Base-by-base conservation (phyloP, 1,140 invertebrate species). In the Drosophila yakuba region DNA sequence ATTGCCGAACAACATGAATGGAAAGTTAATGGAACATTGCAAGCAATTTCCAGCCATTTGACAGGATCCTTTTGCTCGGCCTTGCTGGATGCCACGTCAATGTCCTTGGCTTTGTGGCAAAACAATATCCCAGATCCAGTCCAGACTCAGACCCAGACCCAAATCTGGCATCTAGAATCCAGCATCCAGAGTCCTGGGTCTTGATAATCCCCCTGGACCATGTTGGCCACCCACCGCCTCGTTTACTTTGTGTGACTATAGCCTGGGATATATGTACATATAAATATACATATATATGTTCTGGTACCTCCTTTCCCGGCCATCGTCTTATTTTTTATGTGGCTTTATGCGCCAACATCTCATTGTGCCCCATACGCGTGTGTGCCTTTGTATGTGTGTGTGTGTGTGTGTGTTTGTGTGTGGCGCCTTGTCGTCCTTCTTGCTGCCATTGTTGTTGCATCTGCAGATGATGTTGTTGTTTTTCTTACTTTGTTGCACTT, bases 401-500 rank as follows among this genome's bases (percentile, higher is more conserved):
- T 47, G 43, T n/a, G 36, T 64, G 44, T 61, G 35, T 75, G 39
- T 71, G 35, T 47, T 55, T 55, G 28, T 59, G 56, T 52, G 54
- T 35, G 54, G 48, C 48, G 59, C 51, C 56, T 66, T 56, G 74
- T 47, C 58, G 56, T 59, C 44, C 74, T 64, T 47, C 71, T 69
- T 66, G 55, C 68, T 44, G 58, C 35, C 57, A 23, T 57, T 44
- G 59, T 71, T 63, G 50, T 60, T 78, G 58, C 35, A 17, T 20
- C 28, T 64, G n/a, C 48, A 11, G 43, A 11, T 23, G 57, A 36
- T 43, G 59, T 63, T 67, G 32, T 55, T 57, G 12, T 45, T 56
- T 48, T 80, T 78, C 74, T 77, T 84, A 84, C 80, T 84, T 84
- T 84, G 80, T 84, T 84, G 82, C 82, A 85, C 82, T 85, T 85